These are phyloP conservation scores for Etheostoma perlongum DNA, from an alignment of 2,797 vertebrate genomes.

Conservation along the genomic window DNA sequence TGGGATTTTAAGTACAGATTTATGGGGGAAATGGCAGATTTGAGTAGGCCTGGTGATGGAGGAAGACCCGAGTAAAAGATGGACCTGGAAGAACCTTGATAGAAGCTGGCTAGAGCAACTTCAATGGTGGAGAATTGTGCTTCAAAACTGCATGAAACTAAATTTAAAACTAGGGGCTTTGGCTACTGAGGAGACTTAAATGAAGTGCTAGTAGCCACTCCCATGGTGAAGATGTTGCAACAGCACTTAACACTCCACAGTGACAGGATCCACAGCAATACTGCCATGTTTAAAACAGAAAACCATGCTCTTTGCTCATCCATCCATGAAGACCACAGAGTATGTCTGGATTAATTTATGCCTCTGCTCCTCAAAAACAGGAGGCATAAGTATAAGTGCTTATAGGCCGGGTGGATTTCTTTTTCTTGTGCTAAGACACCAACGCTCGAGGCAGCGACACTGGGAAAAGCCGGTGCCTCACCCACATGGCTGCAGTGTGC, in stretches of 20 bases:
- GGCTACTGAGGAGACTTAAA: constrained; percentile 23
- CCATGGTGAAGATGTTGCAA: constrained; percentile 53
- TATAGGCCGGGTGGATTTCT: constrained; percentile 5
- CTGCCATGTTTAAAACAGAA: constrained; percentile 23
- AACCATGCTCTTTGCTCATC: constrained; percentile 41
- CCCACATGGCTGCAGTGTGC: constrained; percentile 80
- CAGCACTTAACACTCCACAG: constrained; percentile 51
- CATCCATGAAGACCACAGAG: constrained; percentile 35
- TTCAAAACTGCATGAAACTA: constrained; percentile 2
- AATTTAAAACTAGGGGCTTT: neutral
- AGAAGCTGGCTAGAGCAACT: neutral
- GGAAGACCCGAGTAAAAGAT: neutral
- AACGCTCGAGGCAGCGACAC: constrained; percentile 36
- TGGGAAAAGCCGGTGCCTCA: constrained; percentile 75
- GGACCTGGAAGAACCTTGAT: neutral
- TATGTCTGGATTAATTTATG: constrained; percentile 51
- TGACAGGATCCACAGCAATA: constrained; percentile 19
- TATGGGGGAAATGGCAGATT: neutral
- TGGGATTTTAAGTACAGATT: constrained; percentile 21
- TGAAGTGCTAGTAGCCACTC: constrained; percentile 63
- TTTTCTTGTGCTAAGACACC: constrained; percentile 14
- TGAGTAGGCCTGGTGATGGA: neutral
- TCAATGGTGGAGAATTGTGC: neutral
- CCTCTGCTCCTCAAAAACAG: constrained; percentile 39
- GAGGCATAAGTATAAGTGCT: constrained; percentile 43